Evolutionary conservation across 2,113 vertebrate genomes (phyloP).

Genomic region (Lichenostomus cassidix): DNA sequence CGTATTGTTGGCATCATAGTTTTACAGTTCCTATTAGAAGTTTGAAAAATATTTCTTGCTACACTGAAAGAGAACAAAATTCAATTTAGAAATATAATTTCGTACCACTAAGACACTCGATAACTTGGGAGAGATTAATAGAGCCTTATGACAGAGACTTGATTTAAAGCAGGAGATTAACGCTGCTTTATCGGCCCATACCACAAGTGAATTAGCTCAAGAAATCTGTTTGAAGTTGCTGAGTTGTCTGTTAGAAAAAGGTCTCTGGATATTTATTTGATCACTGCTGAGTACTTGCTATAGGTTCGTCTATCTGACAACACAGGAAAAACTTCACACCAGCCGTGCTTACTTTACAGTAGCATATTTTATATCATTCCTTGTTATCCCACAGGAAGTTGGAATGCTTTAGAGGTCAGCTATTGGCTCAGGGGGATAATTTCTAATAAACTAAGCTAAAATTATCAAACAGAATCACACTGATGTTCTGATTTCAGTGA

Average conservation of each 20-base stretch:
- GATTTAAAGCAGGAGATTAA: conserved; percentile 76
- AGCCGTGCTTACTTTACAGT: conserved; percentile 55
- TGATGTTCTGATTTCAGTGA: conserved; percentile 40
- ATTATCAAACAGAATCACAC: conserved; percentile 55
- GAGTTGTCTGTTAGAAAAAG: conserved; percentile 63
- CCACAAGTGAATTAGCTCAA: conserved; percentile 58
- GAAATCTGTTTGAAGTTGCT: conserved; percentile 72
- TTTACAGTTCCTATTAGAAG: conserved; percentile 69
- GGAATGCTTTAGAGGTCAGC: conserved; percentile 48
- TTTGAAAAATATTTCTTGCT: conserved; percentile 72
- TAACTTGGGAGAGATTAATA: conserved; percentile 73
- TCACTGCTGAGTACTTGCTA: conserved; percentile 57
- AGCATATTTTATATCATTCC: conserved; percentile 65
- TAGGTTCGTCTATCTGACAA: conserved; percentile 45
- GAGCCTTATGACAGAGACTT: conserved; percentile 68
- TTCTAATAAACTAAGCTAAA: conserved; percentile 64
- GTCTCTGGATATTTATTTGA: conserved; percentile 69
- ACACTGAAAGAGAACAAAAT: conserved; percentile 71
- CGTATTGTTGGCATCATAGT: conserved; percentile 27
- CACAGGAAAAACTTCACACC: conserved; percentile 28
- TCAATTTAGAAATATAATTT: conserved; percentile 78
- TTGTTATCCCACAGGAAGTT: conserved; percentile 57
- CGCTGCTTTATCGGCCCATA: conserved; percentile 65
- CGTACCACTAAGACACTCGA: conserved; percentile 66
- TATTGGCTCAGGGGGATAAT: conserved; percentile 33